phyloP scores from a whole-genome alignment of 2,797 vertebrate species.

The Rhinella marina region DNA sequence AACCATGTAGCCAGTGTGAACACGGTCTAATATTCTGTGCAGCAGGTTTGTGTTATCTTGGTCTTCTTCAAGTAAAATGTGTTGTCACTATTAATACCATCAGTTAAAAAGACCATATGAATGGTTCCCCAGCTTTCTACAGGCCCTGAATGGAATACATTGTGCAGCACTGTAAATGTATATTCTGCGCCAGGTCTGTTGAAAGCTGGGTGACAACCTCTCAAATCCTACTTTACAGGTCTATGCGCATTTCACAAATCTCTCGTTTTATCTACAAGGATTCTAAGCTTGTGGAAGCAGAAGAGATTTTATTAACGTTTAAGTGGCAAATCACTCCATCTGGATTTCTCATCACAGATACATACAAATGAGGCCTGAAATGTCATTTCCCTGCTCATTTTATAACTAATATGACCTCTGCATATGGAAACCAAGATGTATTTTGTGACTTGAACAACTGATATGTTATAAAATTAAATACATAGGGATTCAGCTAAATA shows the following conservation, averaged over 20 bases:
- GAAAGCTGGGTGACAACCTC: background rate
- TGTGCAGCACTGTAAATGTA: background rate
- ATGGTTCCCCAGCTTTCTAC: too few species aligned
- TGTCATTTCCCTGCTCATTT: constrained; percentile 20
- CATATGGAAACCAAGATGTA: background rate
- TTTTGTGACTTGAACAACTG: constrained; percentile 9
- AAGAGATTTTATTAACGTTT: constrained; percentile 37
- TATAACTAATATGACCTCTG: constrained; percentile 17
- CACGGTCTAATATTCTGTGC: too few species aligned
- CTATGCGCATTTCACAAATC: background rate
- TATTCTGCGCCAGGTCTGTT: background rate
- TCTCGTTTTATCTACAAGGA: constrained; percentile 19
- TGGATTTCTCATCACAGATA: constrained; percentile 27
- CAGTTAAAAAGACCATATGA: background rate
- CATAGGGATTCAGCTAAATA: constrained; percentile 8
- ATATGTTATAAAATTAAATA: background rate
- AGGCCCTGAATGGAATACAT: background rate
- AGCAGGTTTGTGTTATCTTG: too few species aligned
- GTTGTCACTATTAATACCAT: background rate
- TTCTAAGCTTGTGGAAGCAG: constrained; percentile 21
- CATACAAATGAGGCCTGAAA: constrained; percentile 10
- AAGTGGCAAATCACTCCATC: constrained; percentile 35
- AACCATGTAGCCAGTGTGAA: too few species aligned
- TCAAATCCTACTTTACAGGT: background rate
- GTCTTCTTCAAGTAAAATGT: too few species aligned